A percentile compares a stretch with the other conserved stretches of the same genome.
These are phyloP conservation scores for Coecobrya sp. DNA, from an alignment of 2,888 invertebrate genomes.

Conservation along the genomic window DNA sequence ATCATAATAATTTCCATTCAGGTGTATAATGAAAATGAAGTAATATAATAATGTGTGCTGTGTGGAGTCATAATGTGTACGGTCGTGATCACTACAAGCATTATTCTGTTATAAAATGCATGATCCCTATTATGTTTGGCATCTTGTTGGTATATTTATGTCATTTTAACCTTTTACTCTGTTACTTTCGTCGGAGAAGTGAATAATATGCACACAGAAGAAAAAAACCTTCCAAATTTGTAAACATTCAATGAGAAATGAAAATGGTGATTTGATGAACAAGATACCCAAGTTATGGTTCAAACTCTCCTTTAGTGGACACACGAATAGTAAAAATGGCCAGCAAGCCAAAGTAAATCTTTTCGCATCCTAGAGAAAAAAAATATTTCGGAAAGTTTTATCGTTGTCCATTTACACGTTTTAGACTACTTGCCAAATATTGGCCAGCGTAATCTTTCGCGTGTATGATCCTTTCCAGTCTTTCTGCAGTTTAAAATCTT, in stretches of 20 bases:
- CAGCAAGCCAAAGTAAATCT: neutral
- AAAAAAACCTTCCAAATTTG: conserved; percentile 68
- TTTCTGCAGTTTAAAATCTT: neutral
- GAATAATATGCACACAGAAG: neutral
- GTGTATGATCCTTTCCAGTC: neutral
- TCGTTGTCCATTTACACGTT: neutral
- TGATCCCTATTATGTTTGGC: neutral
- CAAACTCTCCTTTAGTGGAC: conserved; percentile 30
- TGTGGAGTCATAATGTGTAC: neutral
- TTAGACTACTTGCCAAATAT: neutral
- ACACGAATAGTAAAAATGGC: neutral
- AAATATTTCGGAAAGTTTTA: conserved; percentile 16
- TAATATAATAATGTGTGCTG: neutral
- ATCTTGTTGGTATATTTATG: neutral
- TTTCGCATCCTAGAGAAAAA: neutral
- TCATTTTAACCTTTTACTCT: conserved; percentile 53
- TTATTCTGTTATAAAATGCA: neutral
- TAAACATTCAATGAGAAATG: conserved; percentile 33
- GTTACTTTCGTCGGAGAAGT: conserved; percentile 26
- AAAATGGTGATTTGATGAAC: conserved; percentile 47
- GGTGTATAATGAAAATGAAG: neutral
- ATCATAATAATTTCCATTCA: conserved; percentile 1
- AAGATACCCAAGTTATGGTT: conserved; percentile 56
- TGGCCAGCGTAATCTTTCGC: neutral
- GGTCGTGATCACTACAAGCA: neutral